These are phyloP conservation scores for Zaprionus camerounensis DNA, from an alignment of 1,140 invertebrate genomes.

Conservation along the genomic window DNA sequence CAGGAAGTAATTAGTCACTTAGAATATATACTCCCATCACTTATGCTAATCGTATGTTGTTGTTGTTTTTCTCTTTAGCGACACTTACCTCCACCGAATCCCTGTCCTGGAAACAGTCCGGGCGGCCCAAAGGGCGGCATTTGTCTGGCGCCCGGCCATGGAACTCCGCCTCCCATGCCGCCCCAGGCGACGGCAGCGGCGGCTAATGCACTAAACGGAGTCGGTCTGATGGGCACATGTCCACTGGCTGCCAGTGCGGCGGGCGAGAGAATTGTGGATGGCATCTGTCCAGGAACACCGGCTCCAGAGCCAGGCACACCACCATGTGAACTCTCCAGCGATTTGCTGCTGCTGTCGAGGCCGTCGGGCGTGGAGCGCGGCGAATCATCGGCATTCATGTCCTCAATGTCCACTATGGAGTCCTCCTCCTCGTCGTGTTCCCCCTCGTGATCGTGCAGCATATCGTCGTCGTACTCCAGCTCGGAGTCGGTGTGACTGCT, in stretches of 20 bases:
- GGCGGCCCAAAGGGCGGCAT: conserved; percentile 83
- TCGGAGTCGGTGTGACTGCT: conserved; percentile 85
- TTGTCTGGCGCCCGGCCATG: conserved; percentile 86
- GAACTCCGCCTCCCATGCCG: conserved; percentile 87
- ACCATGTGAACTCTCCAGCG: conserved; percentile 66
- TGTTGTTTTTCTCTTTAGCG: neutral
- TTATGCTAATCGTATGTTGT: neutral
- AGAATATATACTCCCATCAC: neutral
- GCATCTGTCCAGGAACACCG: conserved; percentile 76
- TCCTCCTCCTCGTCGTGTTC: conserved; percentile 87
- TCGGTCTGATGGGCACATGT: conserved; percentile 87
- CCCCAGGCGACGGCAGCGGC: conserved; percentile 88
- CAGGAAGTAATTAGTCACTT: conserved; percentile 8
- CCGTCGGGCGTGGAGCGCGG: conserved; percentile 82
- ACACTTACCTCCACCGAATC: conserved; percentile 82
- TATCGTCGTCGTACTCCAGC: conserved; percentile 87
- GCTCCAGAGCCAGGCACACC: conserved; percentile 43
- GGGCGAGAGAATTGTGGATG: conserved; percentile 76
- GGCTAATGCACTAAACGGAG: conserved; percentile 88
- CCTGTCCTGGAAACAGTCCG: conserved; percentile 81
- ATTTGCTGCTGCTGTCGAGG: conserved; percentile 75
- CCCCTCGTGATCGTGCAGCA: conserved; percentile 86
- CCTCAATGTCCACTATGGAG: conserved; percentile 89
- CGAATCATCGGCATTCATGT: conserved; percentile 86
- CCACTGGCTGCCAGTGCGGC: conserved; percentile 82